Conservation (phyloP, 2,797 vertebrate species). For the Sternarchorhynchus goeldii region DNA sequence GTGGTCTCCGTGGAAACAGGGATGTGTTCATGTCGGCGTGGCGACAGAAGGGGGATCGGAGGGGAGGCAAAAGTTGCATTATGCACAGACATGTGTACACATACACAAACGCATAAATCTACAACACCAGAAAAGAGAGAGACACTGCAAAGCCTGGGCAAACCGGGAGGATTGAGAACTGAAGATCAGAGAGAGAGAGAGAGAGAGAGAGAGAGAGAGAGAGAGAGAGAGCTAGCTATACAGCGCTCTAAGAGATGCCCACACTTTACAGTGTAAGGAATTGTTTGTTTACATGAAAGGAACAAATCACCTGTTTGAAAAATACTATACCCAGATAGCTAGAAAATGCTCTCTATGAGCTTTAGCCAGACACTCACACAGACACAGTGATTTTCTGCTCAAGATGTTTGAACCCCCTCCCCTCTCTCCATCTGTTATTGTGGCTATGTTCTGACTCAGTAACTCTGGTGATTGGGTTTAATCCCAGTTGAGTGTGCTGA, state of each 20-base stretch:
- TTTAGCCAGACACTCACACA: constrained; percentile 45
- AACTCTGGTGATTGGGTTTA: constrained; percentile 75
- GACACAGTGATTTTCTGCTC: constrained; percentile 62
- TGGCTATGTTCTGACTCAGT: constrained; percentile 73
- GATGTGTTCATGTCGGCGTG: background rate
- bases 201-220: constrained; percentile 39
- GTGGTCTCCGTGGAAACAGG: constrained; percentile 34
- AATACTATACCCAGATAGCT: constrained; percentile 24
- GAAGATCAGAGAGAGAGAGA: constrained; percentile 60
- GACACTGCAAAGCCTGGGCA: background rate
- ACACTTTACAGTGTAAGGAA: background rate
- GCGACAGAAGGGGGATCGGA: background rate
- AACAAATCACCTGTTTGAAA: background rate
- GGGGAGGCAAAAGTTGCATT: constrained; percentile 11
- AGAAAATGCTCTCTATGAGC: constrained; percentile 4
- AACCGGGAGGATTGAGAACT: background rate
- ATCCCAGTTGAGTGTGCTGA: constrained; percentile 68
- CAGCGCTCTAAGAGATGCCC: constrained; percentile 53
- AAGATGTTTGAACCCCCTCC: constrained; percentile 75
- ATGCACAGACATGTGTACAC: constrained; percentile 66
- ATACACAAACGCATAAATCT: too few relatives aligned
- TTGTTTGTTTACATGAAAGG: background rate
- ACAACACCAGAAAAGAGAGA: constrained; percentile 20
- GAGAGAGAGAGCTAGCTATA: constrained; percentile 51
- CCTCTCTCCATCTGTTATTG: constrained; percentile 72